Evolutionary conservation across 2,113 vertebrate genomes (phyloP).

Genomic region (Calyptommatus sinebrachiatus): DNA sequence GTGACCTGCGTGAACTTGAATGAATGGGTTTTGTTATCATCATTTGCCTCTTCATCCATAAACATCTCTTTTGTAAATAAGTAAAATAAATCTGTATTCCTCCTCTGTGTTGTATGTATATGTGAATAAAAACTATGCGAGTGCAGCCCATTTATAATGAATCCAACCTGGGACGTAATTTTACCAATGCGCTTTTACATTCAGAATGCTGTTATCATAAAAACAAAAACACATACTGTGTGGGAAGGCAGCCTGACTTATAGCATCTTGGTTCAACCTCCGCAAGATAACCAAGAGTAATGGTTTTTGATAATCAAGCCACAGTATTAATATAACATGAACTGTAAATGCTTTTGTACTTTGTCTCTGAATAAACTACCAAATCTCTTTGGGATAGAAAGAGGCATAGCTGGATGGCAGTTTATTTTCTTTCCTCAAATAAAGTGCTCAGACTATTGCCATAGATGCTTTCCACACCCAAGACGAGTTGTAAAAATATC

Average conservation of each 20-base stretch:
- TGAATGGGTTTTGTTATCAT: conserved; percentile 57
- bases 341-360: conserved; percentile 73
- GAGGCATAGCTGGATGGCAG: conserved; percentile 51
- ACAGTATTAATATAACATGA: conserved; percentile 83
- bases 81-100: conserved; percentile 3
- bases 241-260: conserved; percentile 74
- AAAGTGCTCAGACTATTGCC: conserved; percentile 51
- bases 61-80: too few species aligned
- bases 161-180: conserved; percentile 70
- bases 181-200: conserved; percentile 68
- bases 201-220: conserved; percentile 72
- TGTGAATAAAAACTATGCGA: conserved; percentile 40
- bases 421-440: conserved; percentile 60
- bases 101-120: not conserved
- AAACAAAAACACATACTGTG: conserved; percentile 62
- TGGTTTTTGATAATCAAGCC: conserved; percentile 80
- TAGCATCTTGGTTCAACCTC: conserved; percentile 63
- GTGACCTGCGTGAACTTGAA: conserved; percentile 56
- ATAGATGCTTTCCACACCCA: conserved; percentile 26
- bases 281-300: conserved; percentile 80
- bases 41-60: conserved; percentile 18
- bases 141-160: conserved; percentile 64
- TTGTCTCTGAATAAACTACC: conserved; percentile 71
- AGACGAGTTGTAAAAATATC: conserved; percentile 10
- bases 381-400: conserved; percentile 79